These are phyloP conservation scores for Zaprionus kolodkinae DNA, from an alignment of 1,140 invertebrate species.

Conservation along the genomic window DNA sequence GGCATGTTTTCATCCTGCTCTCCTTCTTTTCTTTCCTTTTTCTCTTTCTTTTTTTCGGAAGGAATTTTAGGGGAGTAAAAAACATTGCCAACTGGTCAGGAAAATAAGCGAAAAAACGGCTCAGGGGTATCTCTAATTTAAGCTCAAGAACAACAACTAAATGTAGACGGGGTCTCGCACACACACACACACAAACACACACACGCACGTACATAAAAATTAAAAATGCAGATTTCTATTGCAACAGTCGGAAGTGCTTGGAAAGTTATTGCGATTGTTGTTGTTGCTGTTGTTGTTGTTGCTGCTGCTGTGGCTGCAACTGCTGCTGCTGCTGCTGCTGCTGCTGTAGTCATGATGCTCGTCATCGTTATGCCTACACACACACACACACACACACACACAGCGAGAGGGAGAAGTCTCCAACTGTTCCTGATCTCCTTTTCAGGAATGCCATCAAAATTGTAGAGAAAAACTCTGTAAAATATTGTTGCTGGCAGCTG, in stretches of 20 bases:
- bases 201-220: slow-evolving; percentile 48
- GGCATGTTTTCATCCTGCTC: not conserved
- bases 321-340: slow-evolving; percentile 33
- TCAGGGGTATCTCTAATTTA: slow-evolving; percentile 29
- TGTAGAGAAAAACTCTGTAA: slow-evolving; percentile 74
- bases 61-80: not conserved
- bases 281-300: slow-evolving; percentile 16
- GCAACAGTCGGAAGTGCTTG: slow-evolving; percentile 75
- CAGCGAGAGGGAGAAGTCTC: slow-evolving; percentile 3
- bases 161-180: slow-evolving; percentile 6
- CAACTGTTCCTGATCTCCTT: slow-evolving; percentile 48
- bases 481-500: slow-evolving; percentile 79
- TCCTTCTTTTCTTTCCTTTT: not conserved
- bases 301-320: slow-evolving; percentile 26
- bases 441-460: slow-evolving; percentile 69
- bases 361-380: slow-evolving; percentile 54
- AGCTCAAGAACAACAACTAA: slow-evolving; percentile 50
- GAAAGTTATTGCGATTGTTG: slow-evolving; percentile 63
- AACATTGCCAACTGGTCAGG: slow-evolving; percentile 10
- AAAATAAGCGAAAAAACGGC: slow-evolving; percentile 42
- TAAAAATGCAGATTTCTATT: slow-evolving; percentile 79
- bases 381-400: not conserved
- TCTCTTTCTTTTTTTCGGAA: not conserved
- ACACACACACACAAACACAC: slow-evolving; percentile 28
- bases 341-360: slow-evolving; percentile 42